These are phyloP conservation scores for Ophioninae sp. DNA, from an alignment of 2,888 invertebrate species.

Conservation along the genomic window DNA sequence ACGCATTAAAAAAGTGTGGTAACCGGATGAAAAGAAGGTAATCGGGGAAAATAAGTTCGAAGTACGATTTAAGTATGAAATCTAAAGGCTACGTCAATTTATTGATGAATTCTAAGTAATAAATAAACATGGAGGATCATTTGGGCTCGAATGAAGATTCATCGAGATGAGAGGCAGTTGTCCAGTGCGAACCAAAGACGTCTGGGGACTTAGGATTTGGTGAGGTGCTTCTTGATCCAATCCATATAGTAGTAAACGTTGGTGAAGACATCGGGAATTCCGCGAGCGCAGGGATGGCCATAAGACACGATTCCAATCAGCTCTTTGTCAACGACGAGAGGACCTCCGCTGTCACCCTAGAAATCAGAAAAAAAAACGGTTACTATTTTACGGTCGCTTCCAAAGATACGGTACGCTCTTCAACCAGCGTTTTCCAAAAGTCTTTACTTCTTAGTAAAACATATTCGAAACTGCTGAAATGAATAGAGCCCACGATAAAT, in stretches of 20 bases:
- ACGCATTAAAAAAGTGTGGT: too few relatives aligned
- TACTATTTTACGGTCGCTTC: not conserved
- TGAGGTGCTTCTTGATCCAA: not conserved
- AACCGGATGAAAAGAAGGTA: not conserved
- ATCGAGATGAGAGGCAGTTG: not conserved
- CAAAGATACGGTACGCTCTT: not conserved
- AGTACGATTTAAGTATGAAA: not conserved
- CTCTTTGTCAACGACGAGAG: constrained; percentile 46
- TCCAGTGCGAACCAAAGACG: not conserved
- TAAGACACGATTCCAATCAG: constrained; percentile 64
- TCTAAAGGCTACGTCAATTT: not conserved
- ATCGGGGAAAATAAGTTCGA: not conserved
- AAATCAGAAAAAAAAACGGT: not conserved
- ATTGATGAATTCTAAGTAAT: not conserved
- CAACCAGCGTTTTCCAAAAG: not conserved
- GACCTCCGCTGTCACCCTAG: constrained; percentile 63
- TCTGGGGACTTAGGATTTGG: not conserved
- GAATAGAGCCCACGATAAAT: too few relatives aligned
- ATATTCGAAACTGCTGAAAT: too few relatives aligned
- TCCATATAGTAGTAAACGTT: constrained; percentile 48
- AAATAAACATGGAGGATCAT: not conserved
- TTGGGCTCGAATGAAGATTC: not conserved
- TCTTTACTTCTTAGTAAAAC: not conserved
- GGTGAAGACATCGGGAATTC: constrained; percentile 61
- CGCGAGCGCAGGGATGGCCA: constrained; percentile 59